Evolutionary conservation across 2,888 invertebrate species (phyloP), one percentile per base, ranked within the genome.

Genomic region (Microctonus aethiopoides): DNA sequence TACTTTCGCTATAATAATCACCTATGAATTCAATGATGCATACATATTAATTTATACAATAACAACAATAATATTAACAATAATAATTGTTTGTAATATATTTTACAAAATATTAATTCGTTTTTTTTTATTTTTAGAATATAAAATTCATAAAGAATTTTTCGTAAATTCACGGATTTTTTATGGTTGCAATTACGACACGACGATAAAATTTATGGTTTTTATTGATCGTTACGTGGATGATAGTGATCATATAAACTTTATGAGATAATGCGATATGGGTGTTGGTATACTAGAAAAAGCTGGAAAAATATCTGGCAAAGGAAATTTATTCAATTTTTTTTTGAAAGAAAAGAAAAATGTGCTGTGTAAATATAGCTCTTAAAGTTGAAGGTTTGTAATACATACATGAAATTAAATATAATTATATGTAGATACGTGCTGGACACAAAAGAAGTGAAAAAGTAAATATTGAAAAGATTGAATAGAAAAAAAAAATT

Each of bases 191-290:
- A 26, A 24, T 20, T 13, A 9, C 29, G 36, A 51, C 39, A 13
- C 41, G 36, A 63, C 29, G 63, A 68, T 65, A 67, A 67, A 70
- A 67, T 60, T 71, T 59, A 1, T 51, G n/a, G 39, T 13, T 59
- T 51, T 72, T 68, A 74, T 72, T 67, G 63, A 63, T 68, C 51
- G 70, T 68, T 66, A 60, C 54, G 10, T 63, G 59, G 20, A 65
- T 70, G 67, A 70, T 70, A 66, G 64, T 66, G 41, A 68, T 56
- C 68, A 59, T 59, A 62, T 59, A 62, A 22, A 34, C 29, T n/a
- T n/a, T n/a, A n/a, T 7, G 62, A 26, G 22, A 54, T 41, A 41
- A 7, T 10, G n/a, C 24, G 39, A 61, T n/a, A 16, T 20, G 46
- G 46, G 6, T 16, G 16, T 6, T 4, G 4, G 16, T 16, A 16